Evolutionary conservation across 1,140 invertebrate genomes (phyloP).

Genomic region (Calliphora vicina): DNA sequence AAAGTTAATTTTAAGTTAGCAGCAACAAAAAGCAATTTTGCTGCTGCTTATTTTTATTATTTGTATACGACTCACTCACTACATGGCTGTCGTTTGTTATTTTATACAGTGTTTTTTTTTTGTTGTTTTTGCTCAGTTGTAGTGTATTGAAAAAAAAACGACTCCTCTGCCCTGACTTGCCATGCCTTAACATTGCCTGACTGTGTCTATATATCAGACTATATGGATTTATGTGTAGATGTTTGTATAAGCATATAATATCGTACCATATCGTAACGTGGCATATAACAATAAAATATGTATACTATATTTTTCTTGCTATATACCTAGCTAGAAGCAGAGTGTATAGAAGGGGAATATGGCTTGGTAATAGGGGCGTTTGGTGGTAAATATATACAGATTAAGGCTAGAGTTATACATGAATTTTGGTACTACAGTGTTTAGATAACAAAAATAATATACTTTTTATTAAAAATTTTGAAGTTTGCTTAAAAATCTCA

Average conservation of each 20-base stretch:
- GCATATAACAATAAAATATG: too few relatives aligned
- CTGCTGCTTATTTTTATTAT: slow-evolving; percentile 22
- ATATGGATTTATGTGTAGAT: not conserved
- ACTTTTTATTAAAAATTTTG: too few relatives aligned
- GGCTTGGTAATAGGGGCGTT: too few relatives aligned
- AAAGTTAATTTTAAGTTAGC: slow-evolving; percentile 28
- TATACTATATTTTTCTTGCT: not conserved
- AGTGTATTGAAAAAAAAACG: not conserved
- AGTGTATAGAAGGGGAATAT: too few relatives aligned
- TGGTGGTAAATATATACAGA: too few relatives aligned
- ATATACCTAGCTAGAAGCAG: too few relatives aligned
- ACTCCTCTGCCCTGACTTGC: not conserved
- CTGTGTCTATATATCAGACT: not conserved
- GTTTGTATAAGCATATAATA: not conserved
- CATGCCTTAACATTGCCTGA: not conserved
- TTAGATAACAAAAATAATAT: too few relatives aligned
- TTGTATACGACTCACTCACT: not conserved
- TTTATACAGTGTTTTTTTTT: slow-evolving; percentile 1
- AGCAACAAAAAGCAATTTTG: slow-evolving; percentile 17
- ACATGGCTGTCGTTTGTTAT: not conserved
- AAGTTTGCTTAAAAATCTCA: too few relatives aligned
- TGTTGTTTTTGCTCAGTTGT: not conserved
- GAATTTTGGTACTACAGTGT: too few relatives aligned
- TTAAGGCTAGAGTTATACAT: too few relatives aligned
- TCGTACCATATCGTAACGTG: not conserved